Evolutionary conservation across 2,888 invertebrate genomes (phyloP).

Genomic region (Folsomia manolachei): DNA sequence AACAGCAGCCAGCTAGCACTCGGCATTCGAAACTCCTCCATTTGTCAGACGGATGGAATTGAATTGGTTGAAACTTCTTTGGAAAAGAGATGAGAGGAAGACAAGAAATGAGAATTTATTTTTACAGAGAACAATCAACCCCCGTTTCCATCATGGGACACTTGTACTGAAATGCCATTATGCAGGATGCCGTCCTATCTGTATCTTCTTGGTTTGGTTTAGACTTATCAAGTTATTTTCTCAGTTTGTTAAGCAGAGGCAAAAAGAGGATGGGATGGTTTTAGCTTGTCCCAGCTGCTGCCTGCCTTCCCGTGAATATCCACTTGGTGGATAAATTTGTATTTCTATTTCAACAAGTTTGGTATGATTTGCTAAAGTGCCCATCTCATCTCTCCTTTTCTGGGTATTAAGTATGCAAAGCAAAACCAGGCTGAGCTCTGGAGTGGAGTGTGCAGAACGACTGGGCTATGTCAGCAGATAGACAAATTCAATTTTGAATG

Average conservation of each 20-base stretch:
- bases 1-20: no score
- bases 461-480: no score
- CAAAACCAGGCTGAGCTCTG: slow-evolving; percentile 6
- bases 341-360: slow-evolving; percentile 20
- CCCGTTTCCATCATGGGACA: slow-evolving; percentile 8
- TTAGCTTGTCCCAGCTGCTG: slow-evolving; percentile 12
- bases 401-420: slow-evolving; percentile 12
- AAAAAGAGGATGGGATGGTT: neutral
- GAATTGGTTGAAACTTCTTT: neutral
- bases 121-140: slow-evolving; percentile 22
- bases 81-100: neutral
- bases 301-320: neutral
- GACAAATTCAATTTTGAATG: neutral
- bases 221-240: no score
- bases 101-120: slow-evolving; percentile 16
- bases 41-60: slow-evolving; percentile 2
- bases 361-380: slow-evolving; percentile 22
- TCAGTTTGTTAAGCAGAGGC: no score
- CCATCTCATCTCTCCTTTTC: no score
- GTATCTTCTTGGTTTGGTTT: no score
- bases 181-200: no score
- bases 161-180: no score
- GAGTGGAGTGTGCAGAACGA: neutral
- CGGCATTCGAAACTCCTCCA: no score
- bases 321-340: slow-evolving; percentile 17